Percentiles rank a stretch among this genome's conserved stretches.
Conservation (phyloP, 2,888 invertebrate species). For the Chouioia cunea region DNA sequence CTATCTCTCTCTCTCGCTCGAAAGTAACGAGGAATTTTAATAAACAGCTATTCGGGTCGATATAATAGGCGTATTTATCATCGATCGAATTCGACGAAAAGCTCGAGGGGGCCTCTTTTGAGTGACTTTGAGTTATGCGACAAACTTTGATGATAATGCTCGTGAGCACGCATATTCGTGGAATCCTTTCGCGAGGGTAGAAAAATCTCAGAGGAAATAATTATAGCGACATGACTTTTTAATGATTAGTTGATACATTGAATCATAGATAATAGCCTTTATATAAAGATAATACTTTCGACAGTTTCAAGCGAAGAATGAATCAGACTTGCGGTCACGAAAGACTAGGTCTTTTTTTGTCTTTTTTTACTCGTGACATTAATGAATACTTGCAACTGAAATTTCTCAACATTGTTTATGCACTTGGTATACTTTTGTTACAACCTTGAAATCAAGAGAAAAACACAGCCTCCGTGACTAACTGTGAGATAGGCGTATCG, state of each 20-base stretch:
- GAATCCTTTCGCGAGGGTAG: not conserved
- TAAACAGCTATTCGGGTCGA: not conserved
- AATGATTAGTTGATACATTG: not conserved
- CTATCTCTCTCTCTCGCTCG: slow-evolving; percentile 16
- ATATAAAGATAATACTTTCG: slow-evolving; percentile 12
- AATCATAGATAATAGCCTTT: slow-evolving; percentile 29
- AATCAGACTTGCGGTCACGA: too few relatives aligned
- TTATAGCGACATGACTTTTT: not conserved
- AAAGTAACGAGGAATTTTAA: slow-evolving; percentile 20
- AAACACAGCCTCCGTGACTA: too few relatives aligned
- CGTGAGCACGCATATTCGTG: too few relatives aligned
- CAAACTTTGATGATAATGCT: too few relatives aligned
- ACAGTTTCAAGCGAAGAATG: slow-evolving; percentile 1
- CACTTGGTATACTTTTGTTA: too few relatives aligned
- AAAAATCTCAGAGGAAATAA: slow-evolving; percentile 16
- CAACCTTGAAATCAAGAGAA: too few relatives aligned
- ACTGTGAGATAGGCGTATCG: too few relatives aligned
- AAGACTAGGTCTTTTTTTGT: too few relatives aligned
- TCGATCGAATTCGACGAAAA: not conserved
- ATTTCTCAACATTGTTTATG: too few relatives aligned
- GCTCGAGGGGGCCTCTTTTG: not conserved
- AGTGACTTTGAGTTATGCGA: slow-evolving; percentile 15
- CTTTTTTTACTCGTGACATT: too few relatives aligned
- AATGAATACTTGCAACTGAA: too few relatives aligned
- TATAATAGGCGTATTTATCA: slow-evolving; percentile 11